Evolutionary conservation across 2,113 vertebrate species (phyloP), one percentile per base, ranked within the genome.

Genomic region (Rhinolophus sinicus): DNA sequence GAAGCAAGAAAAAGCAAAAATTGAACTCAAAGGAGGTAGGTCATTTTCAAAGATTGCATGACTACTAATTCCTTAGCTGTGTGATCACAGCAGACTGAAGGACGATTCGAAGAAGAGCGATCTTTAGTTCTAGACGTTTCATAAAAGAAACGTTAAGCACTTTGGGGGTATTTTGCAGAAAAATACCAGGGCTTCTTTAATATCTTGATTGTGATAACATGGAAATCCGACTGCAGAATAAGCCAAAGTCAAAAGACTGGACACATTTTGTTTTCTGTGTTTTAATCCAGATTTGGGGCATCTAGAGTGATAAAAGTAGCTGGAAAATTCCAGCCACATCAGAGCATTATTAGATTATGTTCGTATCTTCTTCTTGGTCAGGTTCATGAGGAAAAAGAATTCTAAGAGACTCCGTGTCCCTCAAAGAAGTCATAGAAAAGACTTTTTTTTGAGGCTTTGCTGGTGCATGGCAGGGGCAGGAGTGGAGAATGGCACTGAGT

Each of bases 1-100:
- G 90, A 86, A 93, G 26, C 6, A 77, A 64, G 88, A 70, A 94
- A 84, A 95, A 56, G 62, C 85, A 6, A 88, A 96, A 75, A 82
- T 56, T 54, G 33, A 82, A 77, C 44, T 64, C 75, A 56, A 30
- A 91, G 26, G 56, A 91, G 22, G 16, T 12, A 67, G 22, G 16
- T 12, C 62, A 28, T 50, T 30, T 87, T 35, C 82, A 73, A 88
- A 77, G 3, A n/a, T 47, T 67, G 56, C 78, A 28, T 3, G 11
- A 13, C 85, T 75, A 72, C n/a, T 40, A 56, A 56, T 10, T 15
- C 21, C n/a, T 78, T 10, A 50, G 15, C 40, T 75, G 62, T 6
- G 2, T 76, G 13, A 54, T 92, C 65, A 75, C 1, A 22, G 47
- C 50, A 87, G 18, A 92, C 7, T 6, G 0, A 83, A 76, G 33